phyloP scores from a whole-genome alignment of 1,140 invertebrate genomes.

The Sitodiplosis mosellana region DNA sequence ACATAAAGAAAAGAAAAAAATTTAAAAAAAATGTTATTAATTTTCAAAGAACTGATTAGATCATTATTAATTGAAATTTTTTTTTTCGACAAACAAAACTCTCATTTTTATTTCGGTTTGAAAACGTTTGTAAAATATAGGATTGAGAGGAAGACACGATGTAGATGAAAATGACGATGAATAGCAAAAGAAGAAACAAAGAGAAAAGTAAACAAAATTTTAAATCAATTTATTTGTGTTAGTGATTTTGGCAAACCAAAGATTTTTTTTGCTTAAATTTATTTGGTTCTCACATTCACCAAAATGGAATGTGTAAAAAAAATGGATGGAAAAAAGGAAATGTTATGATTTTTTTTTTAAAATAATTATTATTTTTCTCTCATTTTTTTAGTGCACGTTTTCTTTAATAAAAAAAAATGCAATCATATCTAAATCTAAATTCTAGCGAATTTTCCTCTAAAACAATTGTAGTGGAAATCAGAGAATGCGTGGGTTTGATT shows the following conservation, averaged over 20 bases:
- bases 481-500: too few relatives aligned
- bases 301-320: background rate
- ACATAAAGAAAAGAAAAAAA: background rate
- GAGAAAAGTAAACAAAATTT: background rate
- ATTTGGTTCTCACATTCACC: background rate
- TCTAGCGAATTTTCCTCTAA: background rate
- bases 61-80: slow-evolving; percentile 4
- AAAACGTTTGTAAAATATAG: background rate
- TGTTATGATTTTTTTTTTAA: background rate
- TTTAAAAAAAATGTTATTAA: slow-evolving; percentile 3
- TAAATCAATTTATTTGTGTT: background rate
- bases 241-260: background rate
- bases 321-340: background rate
- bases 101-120: background rate
- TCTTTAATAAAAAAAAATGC: background rate
- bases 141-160: background rate
- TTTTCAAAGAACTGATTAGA: slow-evolving; percentile 6
- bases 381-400: background rate
- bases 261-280: background rate
- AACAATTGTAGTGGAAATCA: background rate
- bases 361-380: background rate
- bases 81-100: background rate
- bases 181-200: background rate
- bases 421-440: background rate
- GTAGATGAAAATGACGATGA: background rate